phyloP scores from a whole-genome alignment of 2,797 vertebrate genomes.

The Macroramphosus scolopax region DNA sequence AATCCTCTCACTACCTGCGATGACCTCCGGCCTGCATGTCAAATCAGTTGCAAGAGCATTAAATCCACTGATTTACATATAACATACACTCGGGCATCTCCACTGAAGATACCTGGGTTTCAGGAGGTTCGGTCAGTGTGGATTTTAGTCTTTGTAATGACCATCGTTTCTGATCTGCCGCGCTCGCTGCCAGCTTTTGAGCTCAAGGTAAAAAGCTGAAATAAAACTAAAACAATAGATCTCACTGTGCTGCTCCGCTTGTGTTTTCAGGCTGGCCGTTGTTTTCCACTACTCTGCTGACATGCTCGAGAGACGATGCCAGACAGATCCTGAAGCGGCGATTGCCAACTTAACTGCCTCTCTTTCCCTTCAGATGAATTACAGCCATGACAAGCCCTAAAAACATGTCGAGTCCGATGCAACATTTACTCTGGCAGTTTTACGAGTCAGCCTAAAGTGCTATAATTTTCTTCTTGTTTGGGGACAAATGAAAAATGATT shows the following conservation, averaged over 20 bases:
- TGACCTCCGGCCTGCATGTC: slow-evolving; percentile 1
- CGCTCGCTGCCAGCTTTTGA: slow-evolving; percentile 30
- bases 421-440: slow-evolving; percentile 64
- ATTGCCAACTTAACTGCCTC: slow-evolving; percentile 67
- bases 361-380: slow-evolving; percentile 38
- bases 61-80: slow-evolving; percentile 10
- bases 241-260: slow-evolving; percentile 35
- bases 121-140: slow-evolving; percentile 9
- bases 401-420: slow-evolving; percentile 47
- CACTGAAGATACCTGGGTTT: background rate
- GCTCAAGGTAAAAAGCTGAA: slow-evolving; percentile 21
- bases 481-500: slow-evolving; percentile 41
- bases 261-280: slow-evolving; percentile 38
- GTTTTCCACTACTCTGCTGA: slow-evolving; percentile 40
- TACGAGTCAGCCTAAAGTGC: slow-evolving; percentile 42
- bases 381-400: slow-evolving; percentile 45
- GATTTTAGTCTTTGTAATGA: slow-evolving; percentile 23
- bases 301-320: slow-evolving; percentile 44
- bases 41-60: slow-evolving; percentile 8
- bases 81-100: slow-evolving; percentile 2
- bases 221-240: slow-evolving; percentile 43
- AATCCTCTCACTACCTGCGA: no score
- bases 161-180: slow-evolving; percentile 39
- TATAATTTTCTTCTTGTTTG: slow-evolving; percentile 52
- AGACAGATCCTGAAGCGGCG: slow-evolving; percentile 64